Conservation (phyloP, 2,797 vertebrate species). For the Micromesistius poutassou region DNA sequence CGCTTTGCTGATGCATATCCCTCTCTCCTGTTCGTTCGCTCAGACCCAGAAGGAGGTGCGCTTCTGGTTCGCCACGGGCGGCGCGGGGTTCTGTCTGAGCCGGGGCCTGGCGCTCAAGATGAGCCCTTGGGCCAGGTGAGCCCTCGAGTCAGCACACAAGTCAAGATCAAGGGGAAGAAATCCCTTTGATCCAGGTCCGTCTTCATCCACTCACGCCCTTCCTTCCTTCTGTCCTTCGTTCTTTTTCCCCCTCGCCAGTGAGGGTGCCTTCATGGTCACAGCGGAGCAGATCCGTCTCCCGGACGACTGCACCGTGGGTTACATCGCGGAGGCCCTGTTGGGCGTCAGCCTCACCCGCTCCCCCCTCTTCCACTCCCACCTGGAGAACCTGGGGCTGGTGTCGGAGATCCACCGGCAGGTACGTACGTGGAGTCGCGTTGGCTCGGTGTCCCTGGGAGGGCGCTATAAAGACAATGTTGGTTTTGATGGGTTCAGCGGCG, state of each 20-base stretch:
- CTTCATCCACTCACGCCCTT: not conserved
- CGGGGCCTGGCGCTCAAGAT: slow-evolving; percentile 91
- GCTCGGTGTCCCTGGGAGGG: too few relatives aligned
- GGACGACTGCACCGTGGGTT: slow-evolving; percentile 92
- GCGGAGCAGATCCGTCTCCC: slow-evolving; percentile 91
- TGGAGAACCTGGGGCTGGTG: slow-evolving; percentile 85
- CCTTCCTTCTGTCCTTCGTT: not conserved
- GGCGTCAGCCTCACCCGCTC: slow-evolving; percentile 84
- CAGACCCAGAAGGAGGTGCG: slow-evolving; percentile 74
- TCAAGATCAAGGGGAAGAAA: too few relatives aligned
- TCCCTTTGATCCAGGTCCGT: not conserved
- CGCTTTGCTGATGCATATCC: not conserved
- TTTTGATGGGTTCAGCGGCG: too few relatives aligned
- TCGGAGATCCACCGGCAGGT: slow-evolving; percentile 88
- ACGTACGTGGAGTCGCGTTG: slow-evolving; percentile 52
- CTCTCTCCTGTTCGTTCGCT: not conserved
- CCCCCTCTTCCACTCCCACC: slow-evolving; percentile 89
- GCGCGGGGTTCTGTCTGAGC: slow-evolving; percentile 95
- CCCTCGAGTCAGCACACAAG: not conserved
- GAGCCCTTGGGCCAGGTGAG: slow-evolving; percentile 94
- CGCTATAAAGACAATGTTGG: too few relatives aligned
- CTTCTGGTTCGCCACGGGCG: slow-evolving; percentile 98
- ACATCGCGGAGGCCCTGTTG: slow-evolving; percentile 89
- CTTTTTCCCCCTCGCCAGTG: slow-evolving; percentile 55
- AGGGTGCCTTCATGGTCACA: slow-evolving; percentile 87